Conservation (phyloP, 2,888 invertebrate genomes). For the Eupithecia dodoneata region DNA sequence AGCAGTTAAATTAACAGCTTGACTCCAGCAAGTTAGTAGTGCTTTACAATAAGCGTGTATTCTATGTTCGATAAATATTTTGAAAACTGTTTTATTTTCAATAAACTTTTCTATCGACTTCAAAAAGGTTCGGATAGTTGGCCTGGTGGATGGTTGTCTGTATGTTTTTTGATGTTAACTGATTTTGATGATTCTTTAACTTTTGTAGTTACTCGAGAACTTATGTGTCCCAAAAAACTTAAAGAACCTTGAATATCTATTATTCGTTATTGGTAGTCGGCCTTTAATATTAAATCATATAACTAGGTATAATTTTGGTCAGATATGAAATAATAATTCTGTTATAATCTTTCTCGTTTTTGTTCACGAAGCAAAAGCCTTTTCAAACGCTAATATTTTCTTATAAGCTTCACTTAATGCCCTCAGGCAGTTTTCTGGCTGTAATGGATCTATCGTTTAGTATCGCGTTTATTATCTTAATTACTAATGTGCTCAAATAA, state of each 20-base stretch:
- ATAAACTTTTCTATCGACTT: background rate
- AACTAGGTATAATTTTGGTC: background rate
- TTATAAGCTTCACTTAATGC: conserved; percentile 63
- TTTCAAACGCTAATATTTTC: conserved; percentile 61
- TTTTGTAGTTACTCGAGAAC: background rate
- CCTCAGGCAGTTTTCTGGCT: conserved; percentile 65
- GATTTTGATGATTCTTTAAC: background rate
- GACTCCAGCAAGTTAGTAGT: conserved; percentile 10
- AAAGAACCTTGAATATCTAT: background rate
- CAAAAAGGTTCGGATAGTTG: background rate
- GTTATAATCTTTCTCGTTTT: conserved; percentile 11
- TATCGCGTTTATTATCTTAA: conserved; percentile 72
- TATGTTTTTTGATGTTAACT: background rate
- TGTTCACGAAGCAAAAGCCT: conserved; percentile 43
- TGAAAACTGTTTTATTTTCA: background rate
- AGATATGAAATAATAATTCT: background rate
- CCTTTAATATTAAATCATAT: background rate
- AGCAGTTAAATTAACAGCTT: conserved; percentile 34
- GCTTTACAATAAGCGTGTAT: too few species aligned
- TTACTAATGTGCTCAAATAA: conserved; percentile 65
- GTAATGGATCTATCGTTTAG: conserved; percentile 63
- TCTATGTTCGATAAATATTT: background rate
- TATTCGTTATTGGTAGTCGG: background rate
- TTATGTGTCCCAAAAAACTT: background rate
- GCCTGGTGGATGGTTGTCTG: background rate